Evolutionary conservation across 2,888 invertebrate species (phyloP).

Genomic region (Diarsia dahlii): DNA sequence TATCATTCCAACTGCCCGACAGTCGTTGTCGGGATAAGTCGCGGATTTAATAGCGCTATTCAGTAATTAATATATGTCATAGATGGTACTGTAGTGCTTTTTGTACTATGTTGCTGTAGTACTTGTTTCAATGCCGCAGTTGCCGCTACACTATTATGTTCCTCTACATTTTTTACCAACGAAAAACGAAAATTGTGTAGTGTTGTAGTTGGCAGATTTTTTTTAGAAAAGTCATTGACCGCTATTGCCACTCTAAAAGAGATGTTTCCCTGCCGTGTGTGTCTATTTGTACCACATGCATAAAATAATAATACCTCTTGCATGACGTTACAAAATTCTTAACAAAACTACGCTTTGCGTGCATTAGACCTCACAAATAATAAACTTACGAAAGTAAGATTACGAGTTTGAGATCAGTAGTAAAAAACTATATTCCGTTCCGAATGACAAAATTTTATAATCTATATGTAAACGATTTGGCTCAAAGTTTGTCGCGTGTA

Average conservation of each 20-base stretch:
- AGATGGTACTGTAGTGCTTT: neutral
- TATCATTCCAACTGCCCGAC: neutral
- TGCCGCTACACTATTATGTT: neutral
- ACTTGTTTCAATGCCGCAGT: no score
- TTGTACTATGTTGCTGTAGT: neutral
- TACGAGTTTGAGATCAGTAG: constrained; percentile 1
- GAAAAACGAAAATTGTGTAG: neutral
- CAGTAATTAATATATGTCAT: neutral
- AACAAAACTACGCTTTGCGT: constrained; percentile 17
- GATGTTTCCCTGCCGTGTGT: no score
- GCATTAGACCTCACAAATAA: constrained; percentile 31
- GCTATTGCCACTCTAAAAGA: neutral
- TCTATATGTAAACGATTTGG: constrained; percentile 6
- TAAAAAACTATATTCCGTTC: neutral
- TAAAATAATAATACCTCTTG: neutral
- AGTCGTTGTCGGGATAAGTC: neutral
- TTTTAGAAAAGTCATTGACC: neutral
- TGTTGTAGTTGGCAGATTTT: neutral
- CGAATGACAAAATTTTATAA: neutral
- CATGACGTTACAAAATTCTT: neutral
- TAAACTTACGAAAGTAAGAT: constrained; percentile 6
- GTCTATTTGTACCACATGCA: neutral
- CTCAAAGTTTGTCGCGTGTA: neutral
- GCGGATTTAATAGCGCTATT: neutral
- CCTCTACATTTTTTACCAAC: neutral